Evolutionary conservation across 2,113 vertebrate species (phyloP), one percentile per base, ranked within the genome.

Genomic region (Rhipidura dahli): DNA sequence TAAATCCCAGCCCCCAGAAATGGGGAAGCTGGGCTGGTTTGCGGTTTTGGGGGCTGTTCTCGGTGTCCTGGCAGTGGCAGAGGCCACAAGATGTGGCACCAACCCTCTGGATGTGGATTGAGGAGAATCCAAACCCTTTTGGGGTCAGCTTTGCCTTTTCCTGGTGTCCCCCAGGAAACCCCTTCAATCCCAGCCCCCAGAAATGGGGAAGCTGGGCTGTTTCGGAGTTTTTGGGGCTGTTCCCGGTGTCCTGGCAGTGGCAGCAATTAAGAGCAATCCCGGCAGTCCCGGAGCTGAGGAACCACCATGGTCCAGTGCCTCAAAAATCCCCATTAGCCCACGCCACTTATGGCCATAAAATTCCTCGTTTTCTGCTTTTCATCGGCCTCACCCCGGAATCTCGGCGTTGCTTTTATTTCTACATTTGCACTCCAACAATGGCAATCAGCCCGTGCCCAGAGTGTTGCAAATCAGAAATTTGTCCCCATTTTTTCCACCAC

Each of bases 401-500:
- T 85, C 23, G 15, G n/a, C n/a, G 15, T 10, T 3, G 57, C 83
- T 85, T 57, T 85, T 85, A 75, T 85, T 76, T 76, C 71, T 66
- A 57, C 71, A 75, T 66, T 85, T 76, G 83, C 83, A 76, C 83
- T 85, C 83, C 83, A 11, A 85, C 83, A 85, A 85, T 21, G 71
- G 83, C 83, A 24, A 57, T 56, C 83, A 76, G 30, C 51, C 83
- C 83, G 60, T 65, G 83, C 83, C 83, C 83, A 35, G 83, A 57
- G 83, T 85, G 83, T 85, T 85, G 83, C 83, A 66, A 85, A 85
- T 85, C 83, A 42, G 83, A 85, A 85, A 85, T 85, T 85, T 85
- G 71, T 85, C 83, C 83, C 40, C 83, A 85, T 85, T 85, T 85
- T 76, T 50, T 85, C 83, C 83, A 85, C 83, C 83, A 31, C 83